Evolutionary conservation across 2,113 vertebrate species (phyloP).

Genomic region (Otis tarda): DNA sequence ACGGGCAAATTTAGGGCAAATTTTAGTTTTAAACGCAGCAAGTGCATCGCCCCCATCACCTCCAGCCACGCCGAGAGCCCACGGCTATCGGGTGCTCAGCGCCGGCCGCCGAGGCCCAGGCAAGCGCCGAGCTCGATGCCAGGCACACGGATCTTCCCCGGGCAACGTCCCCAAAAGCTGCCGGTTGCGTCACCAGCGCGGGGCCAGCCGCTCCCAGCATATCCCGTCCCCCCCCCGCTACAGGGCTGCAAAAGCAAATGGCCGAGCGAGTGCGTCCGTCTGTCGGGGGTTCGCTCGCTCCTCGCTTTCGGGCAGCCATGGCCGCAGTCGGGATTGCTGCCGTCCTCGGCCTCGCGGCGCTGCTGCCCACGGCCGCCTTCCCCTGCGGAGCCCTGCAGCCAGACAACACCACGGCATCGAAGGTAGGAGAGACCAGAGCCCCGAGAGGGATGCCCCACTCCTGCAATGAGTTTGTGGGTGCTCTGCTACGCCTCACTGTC

Average conservation of each 20-base stretch:
- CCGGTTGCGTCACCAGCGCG: rapidly evolving
- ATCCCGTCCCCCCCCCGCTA: background rate
- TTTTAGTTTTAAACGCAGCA: background rate
- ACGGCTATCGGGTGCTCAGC: rapidly evolving
- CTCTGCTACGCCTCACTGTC: background rate
- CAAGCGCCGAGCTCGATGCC: rapidly evolving
- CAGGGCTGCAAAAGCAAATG: background rate
- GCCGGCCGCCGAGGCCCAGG: background rate
- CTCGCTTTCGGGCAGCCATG: background rate
- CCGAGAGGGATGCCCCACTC: background rate
- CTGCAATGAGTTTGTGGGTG: rapidly evolving
- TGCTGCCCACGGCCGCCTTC: rapidly evolving
- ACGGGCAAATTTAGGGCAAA: background rate
- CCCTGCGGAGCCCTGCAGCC: background rate
- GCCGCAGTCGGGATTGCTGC: rapidly evolving
- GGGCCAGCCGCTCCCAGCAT: background rate
- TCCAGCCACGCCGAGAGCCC: rapidly evolving
- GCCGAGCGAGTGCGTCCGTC: rapidly evolving
- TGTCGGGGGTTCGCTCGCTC: rapidly evolving
- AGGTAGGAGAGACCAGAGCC: background rate
- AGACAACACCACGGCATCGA: rapidly evolving
- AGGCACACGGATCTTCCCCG: rapidly evolving
- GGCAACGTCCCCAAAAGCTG: background rate
- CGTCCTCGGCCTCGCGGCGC: rapidly evolving
- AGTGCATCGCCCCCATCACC: background rate